Evolutionary conservation across 2,113 vertebrate genomes (phyloP).

Genomic region (Cyprinodon variegatus): DNA sequence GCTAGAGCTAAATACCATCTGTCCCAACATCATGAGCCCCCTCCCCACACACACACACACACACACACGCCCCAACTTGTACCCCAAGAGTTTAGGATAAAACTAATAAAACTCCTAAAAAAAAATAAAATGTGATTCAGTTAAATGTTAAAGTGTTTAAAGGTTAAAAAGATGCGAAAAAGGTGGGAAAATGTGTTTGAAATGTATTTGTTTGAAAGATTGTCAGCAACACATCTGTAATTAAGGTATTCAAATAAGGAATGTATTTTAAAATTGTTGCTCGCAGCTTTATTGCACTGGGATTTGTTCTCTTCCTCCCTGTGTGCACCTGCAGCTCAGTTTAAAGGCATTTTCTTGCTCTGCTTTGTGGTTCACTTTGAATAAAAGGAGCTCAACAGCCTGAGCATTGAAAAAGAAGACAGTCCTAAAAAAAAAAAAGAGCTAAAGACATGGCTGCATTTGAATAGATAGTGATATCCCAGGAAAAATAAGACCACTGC

Average conservation of each 20-base stretch:
- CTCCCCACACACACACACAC: not conserved
- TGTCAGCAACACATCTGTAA: slow-evolving; percentile 15
- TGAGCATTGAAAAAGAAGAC: not conserved
- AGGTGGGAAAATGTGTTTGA: not conserved
- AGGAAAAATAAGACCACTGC: not conserved
- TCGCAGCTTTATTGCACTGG: not conserved
- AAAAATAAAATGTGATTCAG: not conserved
- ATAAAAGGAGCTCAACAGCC: slow-evolving; percentile 6
- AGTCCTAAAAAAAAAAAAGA: not conserved
- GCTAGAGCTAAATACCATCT: slow-evolving; percentile 96
- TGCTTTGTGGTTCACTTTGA: slow-evolving; percentile 5
- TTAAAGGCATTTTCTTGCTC: not conserved
- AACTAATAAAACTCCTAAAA: slow-evolving; percentile 36
- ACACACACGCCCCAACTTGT: slow-evolving; percentile 31
- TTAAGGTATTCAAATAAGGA: not conserved
- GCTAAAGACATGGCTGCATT: not conserved
- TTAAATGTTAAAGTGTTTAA: slow-evolving; percentile 3
- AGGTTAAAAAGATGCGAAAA: slow-evolving; percentile 3
- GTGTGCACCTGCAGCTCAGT: slow-evolving; percentile 9
- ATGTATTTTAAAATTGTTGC: not conserved
- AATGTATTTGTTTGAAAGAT: not conserved
- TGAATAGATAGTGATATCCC: not conserved
- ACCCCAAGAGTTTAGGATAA: slow-evolving; percentile 64
- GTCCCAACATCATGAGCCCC: slow-evolving; percentile 88
- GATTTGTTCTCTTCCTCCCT: not conserved